Evolutionary conservation across 1,140 invertebrate species (phyloP).

Genomic region (Drosophila nannoptera): DNA sequence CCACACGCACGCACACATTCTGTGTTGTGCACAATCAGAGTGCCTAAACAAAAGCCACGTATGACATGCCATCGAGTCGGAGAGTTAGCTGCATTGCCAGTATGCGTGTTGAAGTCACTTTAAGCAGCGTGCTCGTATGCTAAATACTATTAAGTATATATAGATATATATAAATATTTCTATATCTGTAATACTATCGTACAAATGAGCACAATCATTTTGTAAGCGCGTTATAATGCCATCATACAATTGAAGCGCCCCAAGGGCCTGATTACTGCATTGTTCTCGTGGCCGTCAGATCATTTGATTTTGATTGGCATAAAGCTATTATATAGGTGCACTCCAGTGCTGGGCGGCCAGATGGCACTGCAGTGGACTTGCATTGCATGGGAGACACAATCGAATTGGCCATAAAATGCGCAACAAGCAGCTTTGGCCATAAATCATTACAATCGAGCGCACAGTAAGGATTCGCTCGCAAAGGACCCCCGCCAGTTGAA

Average conservation of each 20-base stretch:
- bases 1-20: neutral
- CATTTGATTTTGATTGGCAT: constrained; percentile 41
- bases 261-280: neutral
- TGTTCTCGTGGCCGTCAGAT: neutral
- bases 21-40: constrained; percentile 11
- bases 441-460: constrained; percentile 18
- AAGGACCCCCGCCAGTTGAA: constrained; percentile 11
- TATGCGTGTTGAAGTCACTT: constrained; percentile 12
- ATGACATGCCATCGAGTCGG: constrained; percentile 35
- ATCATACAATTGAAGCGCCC: constrained; percentile 27
- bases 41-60: constrained; percentile 36
- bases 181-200: neutral
- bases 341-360: constrained; percentile 10
- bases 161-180: neutral
- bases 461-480: neutral
- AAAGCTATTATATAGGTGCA: constrained; percentile 23
- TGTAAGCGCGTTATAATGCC: constrained; percentile 32
- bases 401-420: constrained; percentile 10
- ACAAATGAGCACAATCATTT: constrained; percentile 23
- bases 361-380: constrained; percentile 41
- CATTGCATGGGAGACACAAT: constrained; percentile 14
- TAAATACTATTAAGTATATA: constrained; percentile 3
- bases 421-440: constrained; percentile 18
- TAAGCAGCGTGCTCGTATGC: neutral
- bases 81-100: constrained; percentile 1